Evolutionary conservation across 2,888 invertebrate species (phyloP).

Genomic region (Napeogenes sylphis): DNA sequence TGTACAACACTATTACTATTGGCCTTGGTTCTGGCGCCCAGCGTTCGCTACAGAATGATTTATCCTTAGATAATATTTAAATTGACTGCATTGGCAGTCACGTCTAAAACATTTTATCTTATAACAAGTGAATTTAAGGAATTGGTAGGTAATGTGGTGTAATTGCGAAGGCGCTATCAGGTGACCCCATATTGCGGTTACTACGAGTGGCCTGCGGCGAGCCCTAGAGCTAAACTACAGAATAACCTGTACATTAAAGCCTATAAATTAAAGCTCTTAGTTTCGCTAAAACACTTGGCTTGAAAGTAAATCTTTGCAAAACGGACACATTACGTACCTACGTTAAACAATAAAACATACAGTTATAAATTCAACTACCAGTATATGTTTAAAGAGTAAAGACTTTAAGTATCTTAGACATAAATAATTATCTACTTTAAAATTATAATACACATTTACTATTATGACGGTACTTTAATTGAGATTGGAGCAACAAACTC

Average conservation of each 20-base stretch:
- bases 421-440: too few relatives aligned
- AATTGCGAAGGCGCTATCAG: slow-evolving; percentile 72
- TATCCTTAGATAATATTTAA: slow-evolving; percentile 63
- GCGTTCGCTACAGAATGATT: slow-evolving; percentile 63
- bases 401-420: too few relatives aligned
- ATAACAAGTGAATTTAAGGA: slow-evolving; percentile 63
- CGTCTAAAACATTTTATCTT: slow-evolving; percentile 72
- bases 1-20: slow-evolving; percentile 11
- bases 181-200: slow-evolving; percentile 73
- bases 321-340: slow-evolving; percentile 1
- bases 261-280: slow-evolving; percentile 18
- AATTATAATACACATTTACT: too few relatives aligned
- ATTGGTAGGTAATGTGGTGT: slow-evolving; percentile 55
- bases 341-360: neutral
- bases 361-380: neutral
- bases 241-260: slow-evolving; percentile 17
- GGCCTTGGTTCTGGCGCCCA: slow-evolving; percentile 45
- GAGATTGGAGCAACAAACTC: too few relatives aligned
- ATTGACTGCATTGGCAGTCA: slow-evolving; percentile 59
- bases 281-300: slow-evolving; percentile 3
- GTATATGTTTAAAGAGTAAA: neutral
- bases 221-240: slow-evolving; percentile 18
- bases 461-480: too few relatives aligned
- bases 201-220: slow-evolving; percentile 29
- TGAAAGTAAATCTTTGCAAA: slow-evolving; percentile 3